Conservation (phyloP, 1,140 invertebrate genomes). For the Cotesia chilonis region DNA sequence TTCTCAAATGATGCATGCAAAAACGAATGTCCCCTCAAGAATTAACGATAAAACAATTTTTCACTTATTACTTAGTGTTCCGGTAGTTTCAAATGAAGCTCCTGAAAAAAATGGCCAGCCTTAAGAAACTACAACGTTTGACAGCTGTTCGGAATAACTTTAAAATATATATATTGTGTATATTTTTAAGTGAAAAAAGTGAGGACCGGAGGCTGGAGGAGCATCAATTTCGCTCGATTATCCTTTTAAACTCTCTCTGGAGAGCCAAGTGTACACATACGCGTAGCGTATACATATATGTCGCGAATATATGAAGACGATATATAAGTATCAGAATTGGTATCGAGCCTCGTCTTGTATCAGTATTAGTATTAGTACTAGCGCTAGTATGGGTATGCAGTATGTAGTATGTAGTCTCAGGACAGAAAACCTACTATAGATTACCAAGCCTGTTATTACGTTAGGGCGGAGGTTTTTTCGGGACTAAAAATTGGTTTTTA, state of each 20-base stretch:
- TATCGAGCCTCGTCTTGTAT: too few species aligned
- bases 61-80: too few species aligned
- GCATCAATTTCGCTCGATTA: slow-evolving; percentile 60
- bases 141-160: slow-evolving; percentile 52
- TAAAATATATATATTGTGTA: slow-evolving; percentile 38
- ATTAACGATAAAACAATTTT: too few species aligned
- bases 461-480: slow-evolving; percentile 61
- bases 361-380: too few species aligned
- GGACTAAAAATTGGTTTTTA: slow-evolving; percentile 66
- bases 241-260: slow-evolving; percentile 44
- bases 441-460: slow-evolving; percentile 64
- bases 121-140: slow-evolving; percentile 42
- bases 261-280: slow-evolving; percentile 14
- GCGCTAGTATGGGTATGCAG: not conserved
- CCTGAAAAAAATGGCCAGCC: not conserved
- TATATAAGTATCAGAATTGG: not conserved
- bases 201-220: slow-evolving; percentile 35
- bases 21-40: not conserved
- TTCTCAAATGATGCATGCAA: not conserved
- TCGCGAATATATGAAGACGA: not conserved
- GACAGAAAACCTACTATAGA: slow-evolving; percentile 66
- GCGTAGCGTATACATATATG: too few species aligned
- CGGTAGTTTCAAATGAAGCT: not conserved
- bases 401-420: slow-evolving; percentile 31
- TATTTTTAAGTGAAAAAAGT: slow-evolving; percentile 60